Percentiles rank a stretch among this genome's conserved stretches.
These are phyloP conservation scores for Leucophenga varia DNA, from an alignment of 1,140 invertebrate species.

Conservation along the genomic window DNA sequence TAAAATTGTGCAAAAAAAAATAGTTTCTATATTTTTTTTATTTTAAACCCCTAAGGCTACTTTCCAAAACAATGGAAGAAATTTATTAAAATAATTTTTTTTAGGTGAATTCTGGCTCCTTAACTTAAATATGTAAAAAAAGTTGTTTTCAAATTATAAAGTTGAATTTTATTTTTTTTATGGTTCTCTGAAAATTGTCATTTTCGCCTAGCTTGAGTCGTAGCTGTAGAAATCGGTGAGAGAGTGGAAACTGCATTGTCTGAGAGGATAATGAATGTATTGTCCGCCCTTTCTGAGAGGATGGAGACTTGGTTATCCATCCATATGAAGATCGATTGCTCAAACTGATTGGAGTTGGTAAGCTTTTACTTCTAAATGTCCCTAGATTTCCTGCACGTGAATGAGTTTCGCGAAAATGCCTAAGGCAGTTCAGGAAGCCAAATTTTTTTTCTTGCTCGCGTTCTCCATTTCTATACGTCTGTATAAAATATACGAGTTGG, in stretches of 20 bases:
- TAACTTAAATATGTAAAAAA: too few relatives aligned
- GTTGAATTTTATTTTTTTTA: too few relatives aligned
- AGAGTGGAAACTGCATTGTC: too few relatives aligned
- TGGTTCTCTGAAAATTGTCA: too few relatives aligned
- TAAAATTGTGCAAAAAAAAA: slow-evolving; percentile 29
- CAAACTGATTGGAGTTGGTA: not conserved
- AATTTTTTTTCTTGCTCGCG: not conserved
- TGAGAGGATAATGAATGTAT: not conserved
- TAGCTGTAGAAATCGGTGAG: too few relatives aligned
- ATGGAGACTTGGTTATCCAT: slow-evolving; percentile 6
- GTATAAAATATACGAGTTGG: slow-evolving; percentile 16
- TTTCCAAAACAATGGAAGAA: too few relatives aligned
- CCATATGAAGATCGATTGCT: slow-evolving; percentile 3
- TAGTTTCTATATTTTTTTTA: too few relatives aligned
- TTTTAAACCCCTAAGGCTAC: too few relatives aligned
- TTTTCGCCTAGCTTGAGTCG: not conserved
- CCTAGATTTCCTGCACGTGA: not conserved
- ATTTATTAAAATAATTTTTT: too few relatives aligned
- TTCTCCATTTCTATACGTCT: slow-evolving; percentile 5
- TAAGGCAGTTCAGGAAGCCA: slow-evolving; percentile 1
- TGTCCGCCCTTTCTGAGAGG: not conserved
- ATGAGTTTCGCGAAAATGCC: slow-evolving; percentile 2
- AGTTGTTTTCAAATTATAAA: too few relatives aligned
- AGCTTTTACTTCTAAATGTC: not conserved
- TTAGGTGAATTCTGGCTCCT: too few relatives aligned